Evolutionary conservation across 1,140 invertebrate species (phyloP).

Genomic region (Battus philenor): DNA sequence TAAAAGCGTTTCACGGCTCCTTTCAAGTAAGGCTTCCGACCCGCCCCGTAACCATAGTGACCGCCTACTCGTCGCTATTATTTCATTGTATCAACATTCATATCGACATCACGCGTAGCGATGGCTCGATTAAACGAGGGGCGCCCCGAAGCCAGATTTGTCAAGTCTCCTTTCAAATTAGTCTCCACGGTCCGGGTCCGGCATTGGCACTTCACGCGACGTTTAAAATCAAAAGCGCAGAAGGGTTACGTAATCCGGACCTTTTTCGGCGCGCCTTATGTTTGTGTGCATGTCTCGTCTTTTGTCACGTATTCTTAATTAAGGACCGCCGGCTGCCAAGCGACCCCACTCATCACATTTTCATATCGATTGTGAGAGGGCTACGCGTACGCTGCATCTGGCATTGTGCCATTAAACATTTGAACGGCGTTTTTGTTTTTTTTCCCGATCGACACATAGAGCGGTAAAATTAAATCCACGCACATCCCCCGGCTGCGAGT

Average conservation of each 20-base stretch:
- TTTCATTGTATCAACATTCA: conserved; percentile 72
- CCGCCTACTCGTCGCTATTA: conserved; percentile 57
- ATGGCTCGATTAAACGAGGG: conserved; percentile 63
- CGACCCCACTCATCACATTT: conserved; percentile 66
- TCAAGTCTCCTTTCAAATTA: conserved; percentile 72
- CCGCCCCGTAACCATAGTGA: conserved; percentile 63
- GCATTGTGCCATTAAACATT: conserved; percentile 43
- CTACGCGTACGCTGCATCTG: conserved; percentile 29
- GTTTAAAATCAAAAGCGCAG: conserved; percentile 75
- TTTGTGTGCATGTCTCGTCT: conserved; percentile 73
- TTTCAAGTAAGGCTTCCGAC: conserved; percentile 53
- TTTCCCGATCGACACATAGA: conserved; percentile 27
- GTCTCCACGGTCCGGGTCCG: conserved; percentile 55
- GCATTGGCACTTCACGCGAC: conserved; percentile 64
- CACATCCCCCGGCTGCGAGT: conserved; percentile 56
- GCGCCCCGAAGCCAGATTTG: conserved; percentile 69
- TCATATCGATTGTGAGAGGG: conserved; percentile 64
- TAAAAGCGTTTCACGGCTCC: conserved; percentile 52
- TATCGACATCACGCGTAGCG: conserved; percentile 60
- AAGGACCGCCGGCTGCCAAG: conserved; percentile 62
- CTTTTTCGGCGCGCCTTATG: conserved; percentile 67
- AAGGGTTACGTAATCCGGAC: conserved; percentile 72
- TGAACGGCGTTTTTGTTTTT: conserved; percentile 29
- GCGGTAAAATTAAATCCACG: conserved; percentile 34
- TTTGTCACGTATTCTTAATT: conserved; percentile 78